phyloP scores from a whole-genome alignment of 1,140 invertebrate species.

The Drosophila malerkotliana region DNA sequence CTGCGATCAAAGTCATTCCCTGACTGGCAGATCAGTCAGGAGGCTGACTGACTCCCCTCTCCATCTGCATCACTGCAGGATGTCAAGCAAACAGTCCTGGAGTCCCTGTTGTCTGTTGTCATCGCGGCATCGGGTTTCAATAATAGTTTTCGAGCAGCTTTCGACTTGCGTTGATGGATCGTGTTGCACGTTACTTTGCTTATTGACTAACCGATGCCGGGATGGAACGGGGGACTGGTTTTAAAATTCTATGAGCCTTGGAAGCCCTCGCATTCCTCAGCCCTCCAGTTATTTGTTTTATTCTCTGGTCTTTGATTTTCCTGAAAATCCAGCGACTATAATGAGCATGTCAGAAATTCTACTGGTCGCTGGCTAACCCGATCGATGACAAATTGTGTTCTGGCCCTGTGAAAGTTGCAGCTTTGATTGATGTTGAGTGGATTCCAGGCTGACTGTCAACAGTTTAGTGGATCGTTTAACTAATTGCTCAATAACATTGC shows the following conservation, averaged over 20 bases:
- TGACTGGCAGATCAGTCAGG: slow-evolving; percentile 22
- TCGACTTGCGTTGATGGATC: slow-evolving; percentile 75
- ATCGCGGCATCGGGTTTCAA: slow-evolving; percentile 73
- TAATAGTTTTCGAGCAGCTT: slow-evolving; percentile 74
- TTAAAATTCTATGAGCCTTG: slow-evolving; percentile 26
- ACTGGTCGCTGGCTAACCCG: slow-evolving; percentile 47
- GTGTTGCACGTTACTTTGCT: slow-evolving; percentile 54
- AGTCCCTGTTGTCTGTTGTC: slow-evolving; percentile 63
- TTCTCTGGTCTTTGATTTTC: slow-evolving; percentile 10
- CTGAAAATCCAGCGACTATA: slow-evolving; percentile 31
- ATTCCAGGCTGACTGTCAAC: slow-evolving; percentile 63
- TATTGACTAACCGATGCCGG: slow-evolving; percentile 15
- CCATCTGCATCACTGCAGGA: slow-evolving; percentile 16
- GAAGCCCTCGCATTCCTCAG: slow-evolving; percentile 61
- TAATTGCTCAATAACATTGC: slow-evolving; percentile 75
- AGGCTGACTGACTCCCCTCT: background rate
- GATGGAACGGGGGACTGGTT: slow-evolving; percentile 22
- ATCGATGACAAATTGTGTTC: slow-evolving; percentile 68
- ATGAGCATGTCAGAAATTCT: slow-evolving; percentile 80
- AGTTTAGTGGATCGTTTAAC: slow-evolving; percentile 62
- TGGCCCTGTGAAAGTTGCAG: slow-evolving; percentile 63
- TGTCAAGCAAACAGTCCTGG: slow-evolving; percentile 16
- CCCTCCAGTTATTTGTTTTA: slow-evolving; percentile 70
- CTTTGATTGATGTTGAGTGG: slow-evolving; percentile 57
- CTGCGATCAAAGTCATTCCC: slow-evolving; percentile 52